phyloP scores from a whole-genome alignment of 2,797 vertebrate genomes.

The Emys orbicularis region DNA sequence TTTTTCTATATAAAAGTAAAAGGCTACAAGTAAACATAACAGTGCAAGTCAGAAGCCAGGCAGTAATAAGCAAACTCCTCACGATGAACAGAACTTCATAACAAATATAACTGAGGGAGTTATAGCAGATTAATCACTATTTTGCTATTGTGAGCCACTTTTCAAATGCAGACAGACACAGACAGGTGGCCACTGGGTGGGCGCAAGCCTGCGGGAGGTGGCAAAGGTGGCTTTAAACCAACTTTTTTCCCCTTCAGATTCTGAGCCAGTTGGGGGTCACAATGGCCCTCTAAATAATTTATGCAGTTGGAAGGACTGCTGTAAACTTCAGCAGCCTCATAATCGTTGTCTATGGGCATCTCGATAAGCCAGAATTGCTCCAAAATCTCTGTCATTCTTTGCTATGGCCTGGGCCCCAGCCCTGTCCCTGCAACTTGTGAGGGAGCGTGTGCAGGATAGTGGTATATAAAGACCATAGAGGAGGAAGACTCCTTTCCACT shows the following conservation, averaged over 20 bases:
- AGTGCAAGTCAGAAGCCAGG: neutral
- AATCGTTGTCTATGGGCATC: neutral
- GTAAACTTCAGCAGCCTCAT: neutral
- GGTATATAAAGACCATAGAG: neutral
- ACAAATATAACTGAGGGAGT: neutral
- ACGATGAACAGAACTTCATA: slow-evolving; percentile 39
- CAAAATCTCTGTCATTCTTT: neutral
- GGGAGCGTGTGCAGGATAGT: accelerated
- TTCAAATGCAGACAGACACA: neutral
- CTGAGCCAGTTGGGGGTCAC: neutral
- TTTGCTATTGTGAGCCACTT: neutral
- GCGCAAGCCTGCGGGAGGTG: neutral
- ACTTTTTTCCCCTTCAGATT: neutral
- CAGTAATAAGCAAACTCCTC: slow-evolving; percentile 41
- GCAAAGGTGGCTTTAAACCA: neutral
- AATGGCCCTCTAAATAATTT: neutral
- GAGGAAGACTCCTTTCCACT: neutral
- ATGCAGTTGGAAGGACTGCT: neutral
- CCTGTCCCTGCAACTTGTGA: neutral
- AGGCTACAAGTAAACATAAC: slow-evolving; percentile 35
- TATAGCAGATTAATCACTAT: neutral
- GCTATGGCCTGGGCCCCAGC: neutral
- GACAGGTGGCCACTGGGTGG: neutral
- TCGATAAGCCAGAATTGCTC: neutral
- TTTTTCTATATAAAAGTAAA: slow-evolving; percentile 57